Conservation (phyloP, 2,797 vertebrate genomes). For the Scomberomorus guttatus region DNA sequence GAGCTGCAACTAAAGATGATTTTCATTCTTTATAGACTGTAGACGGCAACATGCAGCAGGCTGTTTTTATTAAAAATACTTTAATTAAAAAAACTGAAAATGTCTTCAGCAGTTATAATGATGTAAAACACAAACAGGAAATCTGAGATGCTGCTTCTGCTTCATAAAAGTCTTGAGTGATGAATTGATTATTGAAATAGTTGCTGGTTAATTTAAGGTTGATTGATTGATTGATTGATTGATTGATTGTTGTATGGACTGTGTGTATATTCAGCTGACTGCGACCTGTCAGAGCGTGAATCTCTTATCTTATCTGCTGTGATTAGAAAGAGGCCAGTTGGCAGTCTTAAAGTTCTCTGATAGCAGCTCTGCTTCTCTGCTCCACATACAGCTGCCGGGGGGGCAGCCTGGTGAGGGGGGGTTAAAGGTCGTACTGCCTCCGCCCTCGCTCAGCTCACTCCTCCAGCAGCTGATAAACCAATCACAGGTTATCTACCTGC, state of each 20-base stretch:
- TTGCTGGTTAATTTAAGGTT: not conserved
- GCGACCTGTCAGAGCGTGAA: too few relatives aligned
- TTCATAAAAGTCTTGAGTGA: too few relatives aligned
- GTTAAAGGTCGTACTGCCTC: conserved; percentile 26
- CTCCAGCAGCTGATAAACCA: conserved; percentile 47
- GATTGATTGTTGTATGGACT: not conserved
- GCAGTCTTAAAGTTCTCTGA: conserved; percentile 81
- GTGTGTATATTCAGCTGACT: not conserved
- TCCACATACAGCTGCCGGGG: conserved; percentile 11
- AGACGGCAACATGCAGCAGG: too few relatives aligned
- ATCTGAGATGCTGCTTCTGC: too few relatives aligned
- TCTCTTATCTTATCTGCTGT: conserved; percentile 77
- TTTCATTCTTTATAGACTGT: too few relatives aligned
- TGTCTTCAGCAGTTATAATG: too few relatives aligned
- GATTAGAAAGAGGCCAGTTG: conserved; percentile 67
- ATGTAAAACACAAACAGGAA: too few relatives aligned
- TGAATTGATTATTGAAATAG: too few relatives aligned
- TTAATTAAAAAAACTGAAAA: too few relatives aligned
- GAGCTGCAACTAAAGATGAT: too few relatives aligned
- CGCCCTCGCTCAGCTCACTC: not conserved
- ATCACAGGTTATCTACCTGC: conserved; percentile 52
- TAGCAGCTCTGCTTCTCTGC: conserved; percentile 69
- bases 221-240: not conserved
- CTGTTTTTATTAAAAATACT: too few relatives aligned
- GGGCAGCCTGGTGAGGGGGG: not conserved